Evolutionary conservation across 2,888 invertebrate genomes (phyloP), one percentile per base, ranked within the genome.

Genomic region (Acleris laterana): DNA sequence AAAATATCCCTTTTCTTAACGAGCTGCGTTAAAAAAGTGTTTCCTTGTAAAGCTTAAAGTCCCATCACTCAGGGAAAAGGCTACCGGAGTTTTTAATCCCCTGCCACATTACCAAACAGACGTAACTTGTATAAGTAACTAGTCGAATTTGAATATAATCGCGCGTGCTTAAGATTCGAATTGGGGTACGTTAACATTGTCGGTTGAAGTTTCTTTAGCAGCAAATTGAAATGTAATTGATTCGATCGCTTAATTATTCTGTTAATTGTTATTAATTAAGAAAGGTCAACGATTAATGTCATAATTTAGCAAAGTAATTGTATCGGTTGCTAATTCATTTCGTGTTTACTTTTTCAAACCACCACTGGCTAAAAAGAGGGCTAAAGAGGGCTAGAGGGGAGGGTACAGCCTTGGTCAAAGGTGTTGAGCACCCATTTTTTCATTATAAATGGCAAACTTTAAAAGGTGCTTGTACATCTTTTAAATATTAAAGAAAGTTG

Each of bases 191-290:
- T 46, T 17, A n/a, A 16, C 3, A 16, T 17, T 17, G n/a, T n/a
- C 38, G n/a, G n/a, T 46, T n/a, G 5, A 5, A 3, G n/a, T 46
- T n/a, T n/a, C n/a, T 46, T 46, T 46, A 2, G 46, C 16, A 46
- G 46, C 46, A n/a, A 46, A 46, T 17, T 46, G 16, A 46, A 46
- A 5, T 46, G 3, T 46, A 46, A 46, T 46, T 46, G n/a, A 46
- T 46, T 46, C 7, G 46, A 46, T 16, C 46, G 46, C 17, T 55
- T 19, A 17, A 55, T 13, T 42, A 32, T 19, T n/a, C 19, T 16
- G 38, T 20, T 42, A 20, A 55, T 55, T 55, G 55, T 55, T n/a
- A 32, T 42, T 42, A 55, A 38, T 55, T 55, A 32, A 38, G 32
- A 42, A 32, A 20, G n/a, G 16, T 17, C 17, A 16, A 28, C 55